Conservation (phyloP, 1,140 invertebrate species). For the Samia ricini region DNA sequence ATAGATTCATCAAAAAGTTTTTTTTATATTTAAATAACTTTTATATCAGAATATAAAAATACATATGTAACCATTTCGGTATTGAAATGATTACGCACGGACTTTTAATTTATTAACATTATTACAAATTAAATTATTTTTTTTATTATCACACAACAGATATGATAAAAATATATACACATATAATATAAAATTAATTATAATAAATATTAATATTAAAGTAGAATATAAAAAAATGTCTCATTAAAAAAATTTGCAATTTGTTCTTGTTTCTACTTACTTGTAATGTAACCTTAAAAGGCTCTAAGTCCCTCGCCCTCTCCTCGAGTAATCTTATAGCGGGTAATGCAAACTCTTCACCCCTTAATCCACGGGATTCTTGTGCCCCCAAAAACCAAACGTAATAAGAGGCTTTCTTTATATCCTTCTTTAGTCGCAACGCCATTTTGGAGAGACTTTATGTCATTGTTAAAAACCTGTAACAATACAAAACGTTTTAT, state of each 20-base stretch:
- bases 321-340: slow-evolving; percentile 91
- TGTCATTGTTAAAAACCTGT: slow-evolving; percentile 67
- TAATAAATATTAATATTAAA: no score
- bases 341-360: slow-evolving; percentile 87
- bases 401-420: slow-evolving; percentile 98
- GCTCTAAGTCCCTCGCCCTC: slow-evolving; percentile 90
- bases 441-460: slow-evolving; percentile 77
- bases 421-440: slow-evolving; percentile 87
- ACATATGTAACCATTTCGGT: no score
- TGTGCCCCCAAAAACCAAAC: slow-evolving; percentile 98
- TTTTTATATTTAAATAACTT: no score
- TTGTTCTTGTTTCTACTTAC: slow-evolving; percentile 66
- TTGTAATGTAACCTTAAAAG: slow-evolving; percentile 93
- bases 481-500: slow-evolving; percentile 29
- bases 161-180: no score
- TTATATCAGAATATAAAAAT: no score
- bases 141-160: no score
- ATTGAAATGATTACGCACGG: no score
- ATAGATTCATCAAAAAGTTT: no score
- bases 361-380: slow-evolving; percentile 93
- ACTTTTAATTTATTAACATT: no score
- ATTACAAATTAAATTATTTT: no score
- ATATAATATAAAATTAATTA: no score
- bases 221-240: no score
- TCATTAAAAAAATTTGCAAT: background rate